Percentiles rank a stretch among this genome's conserved stretches.
phyloP scores from a whole-genome alignment of 2,888 invertebrate genomes.

The Candidula unifasciata region DNA sequence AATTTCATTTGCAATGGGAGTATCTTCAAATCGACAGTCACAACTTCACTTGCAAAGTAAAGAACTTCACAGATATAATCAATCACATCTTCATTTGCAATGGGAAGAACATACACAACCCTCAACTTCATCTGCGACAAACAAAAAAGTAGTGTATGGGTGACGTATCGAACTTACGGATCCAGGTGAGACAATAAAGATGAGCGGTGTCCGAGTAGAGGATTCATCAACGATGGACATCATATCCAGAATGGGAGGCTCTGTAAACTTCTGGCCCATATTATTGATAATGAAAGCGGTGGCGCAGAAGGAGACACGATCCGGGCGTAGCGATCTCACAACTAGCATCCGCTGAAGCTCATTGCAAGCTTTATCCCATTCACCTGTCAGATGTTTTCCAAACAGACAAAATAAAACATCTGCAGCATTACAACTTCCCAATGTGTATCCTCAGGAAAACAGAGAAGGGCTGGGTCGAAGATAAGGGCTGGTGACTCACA shows the following conservation, averaged over 20 bases:
- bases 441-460: too few relatives aligned
- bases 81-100: too few relatives aligned
- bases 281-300: slow-evolving; percentile 86
- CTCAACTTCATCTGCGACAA: too few relatives aligned
- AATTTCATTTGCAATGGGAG: too few relatives aligned
- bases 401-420: background rate
- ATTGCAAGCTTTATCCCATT: slow-evolving; percentile 90
- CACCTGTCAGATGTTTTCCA: slow-evolving; percentile 79
- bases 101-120: too few relatives aligned
- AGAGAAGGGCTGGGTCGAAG: too few relatives aligned
- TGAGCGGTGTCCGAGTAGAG: slow-evolving; percentile 86
- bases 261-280: slow-evolving; percentile 88
- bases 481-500: too few relatives aligned
- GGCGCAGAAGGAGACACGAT: slow-evolving; percentile 88
- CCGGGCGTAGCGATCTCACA: slow-evolving; percentile 87
- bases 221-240: slow-evolving; percentile 86
- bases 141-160: too few relatives aligned
- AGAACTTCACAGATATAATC: too few relatives aligned
- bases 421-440: too few relatives aligned
- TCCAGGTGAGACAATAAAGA: slow-evolving; percentile 91
- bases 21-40: too few relatives aligned
- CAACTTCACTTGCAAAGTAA: too few relatives aligned
- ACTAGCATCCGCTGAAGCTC: slow-evolving; percentile 91
- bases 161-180: slow-evolving; percentile 79
- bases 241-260: slow-evolving; percentile 90